Evolutionary conservation across 2,888 invertebrate genomes (phyloP).

Genomic region (Rhogogaster chlorosoma): DNA sequence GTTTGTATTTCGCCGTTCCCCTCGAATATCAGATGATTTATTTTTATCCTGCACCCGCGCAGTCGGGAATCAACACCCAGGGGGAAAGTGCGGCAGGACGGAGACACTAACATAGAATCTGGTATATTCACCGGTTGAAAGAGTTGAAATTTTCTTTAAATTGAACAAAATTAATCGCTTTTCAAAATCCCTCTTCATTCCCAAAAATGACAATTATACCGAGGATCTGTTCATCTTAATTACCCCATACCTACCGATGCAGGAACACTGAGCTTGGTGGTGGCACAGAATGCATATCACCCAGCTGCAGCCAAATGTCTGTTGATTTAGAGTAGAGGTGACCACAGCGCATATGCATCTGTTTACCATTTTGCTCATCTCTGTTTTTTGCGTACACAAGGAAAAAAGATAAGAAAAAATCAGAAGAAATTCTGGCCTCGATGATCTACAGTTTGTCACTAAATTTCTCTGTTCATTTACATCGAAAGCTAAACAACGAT

Average conservation of each 20-base stretch:
- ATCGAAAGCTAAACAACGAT: neutral
- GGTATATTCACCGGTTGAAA: neutral
- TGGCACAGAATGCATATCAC: neutral
- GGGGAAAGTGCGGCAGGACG: neutral
- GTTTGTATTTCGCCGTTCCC: neutral
- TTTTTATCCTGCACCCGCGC: slow-evolving; percentile 10
- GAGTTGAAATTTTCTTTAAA: neutral
- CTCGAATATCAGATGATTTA: neutral
- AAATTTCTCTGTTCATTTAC: neutral
- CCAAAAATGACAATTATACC: neutral
- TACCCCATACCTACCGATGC: neutral
- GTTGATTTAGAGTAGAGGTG: slow-evolving; percentile 7
- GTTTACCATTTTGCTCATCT: neutral
- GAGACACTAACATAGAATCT: neutral
- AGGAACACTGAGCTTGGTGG: neutral
- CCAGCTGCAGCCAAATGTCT: neutral
- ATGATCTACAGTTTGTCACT: neutral
- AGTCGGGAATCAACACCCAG: neutral
- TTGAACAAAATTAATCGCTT: neutral
- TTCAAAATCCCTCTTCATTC: neutral
- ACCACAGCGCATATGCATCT: neutral
- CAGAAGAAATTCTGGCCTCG: neutral
- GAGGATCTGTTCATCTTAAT: neutral
- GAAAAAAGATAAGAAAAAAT: neutral
- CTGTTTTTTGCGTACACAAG: neutral